phyloP scores from a whole-genome alignment of 2,888 invertebrate genomes.

The Asteroscopus sphinx region DNA sequence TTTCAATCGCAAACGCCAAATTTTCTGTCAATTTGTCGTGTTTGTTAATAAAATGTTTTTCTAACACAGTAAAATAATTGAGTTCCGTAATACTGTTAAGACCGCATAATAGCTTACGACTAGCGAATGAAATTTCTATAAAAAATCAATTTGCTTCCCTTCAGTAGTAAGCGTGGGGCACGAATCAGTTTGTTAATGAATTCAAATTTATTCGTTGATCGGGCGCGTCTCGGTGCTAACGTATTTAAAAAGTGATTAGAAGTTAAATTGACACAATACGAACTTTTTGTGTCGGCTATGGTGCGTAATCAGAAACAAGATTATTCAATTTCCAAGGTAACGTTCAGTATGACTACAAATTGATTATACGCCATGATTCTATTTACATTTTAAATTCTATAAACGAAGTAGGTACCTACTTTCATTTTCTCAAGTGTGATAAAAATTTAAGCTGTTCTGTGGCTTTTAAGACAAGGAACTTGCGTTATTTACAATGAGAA shows the following conservation, averaged over 20 bases:
- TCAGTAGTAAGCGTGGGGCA: conserved; percentile 75
- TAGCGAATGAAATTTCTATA: conserved; percentile 46
- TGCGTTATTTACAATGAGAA: conserved; percentile 76
- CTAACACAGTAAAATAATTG: too few species aligned
- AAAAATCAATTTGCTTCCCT: conserved; percentile 86
- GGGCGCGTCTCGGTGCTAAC: conserved; percentile 82
- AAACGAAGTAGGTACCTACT: conserved; percentile 11
- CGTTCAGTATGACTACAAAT: conserved; percentile 58
- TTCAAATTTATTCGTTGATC: conserved; percentile 90
- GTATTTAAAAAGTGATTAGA: conserved; percentile 90
- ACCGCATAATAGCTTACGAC: conserved; percentile 25
- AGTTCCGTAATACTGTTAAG: conserved; percentile 7
- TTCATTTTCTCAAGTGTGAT: conserved; percentile 18
- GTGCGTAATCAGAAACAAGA: conserved; percentile 81
- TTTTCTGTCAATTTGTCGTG: not conserved
- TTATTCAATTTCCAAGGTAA: conserved; percentile 84
- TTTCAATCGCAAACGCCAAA: too few species aligned
- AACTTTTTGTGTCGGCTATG: conserved; percentile 84
- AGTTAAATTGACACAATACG: conserved; percentile 89
- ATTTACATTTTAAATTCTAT: conserved; percentile 49
- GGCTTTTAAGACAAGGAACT: conserved; percentile 57
- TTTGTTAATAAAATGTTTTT: too few species aligned
- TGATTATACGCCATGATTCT: conserved; percentile 59
- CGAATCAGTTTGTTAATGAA: conserved; percentile 85
- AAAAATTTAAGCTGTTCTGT: conserved; percentile 26